Evolutionary conservation across 92 coral and sea anemone genomes (phyloP).

Genomic region (Hydrozoanthus gracilis): DNA sequence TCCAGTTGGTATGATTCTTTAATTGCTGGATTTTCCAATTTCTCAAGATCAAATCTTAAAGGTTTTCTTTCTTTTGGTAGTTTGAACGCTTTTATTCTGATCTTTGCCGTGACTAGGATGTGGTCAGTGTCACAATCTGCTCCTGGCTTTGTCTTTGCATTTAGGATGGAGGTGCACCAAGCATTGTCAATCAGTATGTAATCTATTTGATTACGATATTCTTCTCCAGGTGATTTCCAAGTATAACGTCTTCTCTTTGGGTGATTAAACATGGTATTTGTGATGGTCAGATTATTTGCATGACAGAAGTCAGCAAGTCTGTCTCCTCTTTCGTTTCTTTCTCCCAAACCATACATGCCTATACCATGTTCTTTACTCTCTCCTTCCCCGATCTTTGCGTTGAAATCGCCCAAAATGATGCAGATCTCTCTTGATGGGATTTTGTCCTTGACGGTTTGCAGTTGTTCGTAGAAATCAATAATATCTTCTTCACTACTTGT

Average conservation of each 20-base stretch:
- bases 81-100: neutral
- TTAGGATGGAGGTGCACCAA: neutral
- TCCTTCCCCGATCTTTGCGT: neutral
- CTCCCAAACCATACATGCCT: neutral
- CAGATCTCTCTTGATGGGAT: neutral
- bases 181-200: neutral
- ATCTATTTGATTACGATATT: neutral
- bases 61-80: neutral
- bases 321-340: neutral
- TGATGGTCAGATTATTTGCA: neutral
- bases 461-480: neutral
- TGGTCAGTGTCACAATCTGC: neutral
- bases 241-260: neutral
- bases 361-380: neutral
- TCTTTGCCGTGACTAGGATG: neutral
- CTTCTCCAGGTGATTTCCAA: neutral
- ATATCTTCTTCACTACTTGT: neutral
- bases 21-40: neutral
- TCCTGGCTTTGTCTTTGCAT: neutral
- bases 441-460: neutral
- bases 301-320: neutral
- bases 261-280: neutral
- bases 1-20: neutral
- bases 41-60: neutral
- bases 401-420: neutral